phyloP scores from a whole-genome alignment of 2,113 vertebrate species.

The Fulica atra region DNA sequence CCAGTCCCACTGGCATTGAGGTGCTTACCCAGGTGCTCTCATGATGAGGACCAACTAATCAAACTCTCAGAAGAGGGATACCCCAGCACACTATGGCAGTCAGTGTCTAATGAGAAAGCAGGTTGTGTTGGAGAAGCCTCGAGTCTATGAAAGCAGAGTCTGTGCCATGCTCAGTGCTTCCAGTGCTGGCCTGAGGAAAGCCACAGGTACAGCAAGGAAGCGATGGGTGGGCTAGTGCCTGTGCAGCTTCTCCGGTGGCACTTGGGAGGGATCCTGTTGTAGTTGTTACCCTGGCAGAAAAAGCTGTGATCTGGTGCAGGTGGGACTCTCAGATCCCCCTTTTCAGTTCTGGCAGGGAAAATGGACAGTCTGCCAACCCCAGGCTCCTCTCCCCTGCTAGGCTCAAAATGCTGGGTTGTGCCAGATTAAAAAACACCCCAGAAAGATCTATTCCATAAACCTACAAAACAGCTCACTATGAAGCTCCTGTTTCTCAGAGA shows the following conservation, averaged over 20 bases:
- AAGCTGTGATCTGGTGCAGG: neutral
- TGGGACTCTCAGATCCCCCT: neutral
- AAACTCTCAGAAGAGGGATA: neutral
- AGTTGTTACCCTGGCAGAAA: neutral
- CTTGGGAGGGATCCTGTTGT: neutral
- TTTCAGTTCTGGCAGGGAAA: neutral
- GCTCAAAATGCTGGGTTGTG: neutral
- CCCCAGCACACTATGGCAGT: neutral
- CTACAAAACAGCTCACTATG: neutral
- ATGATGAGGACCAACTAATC: neutral
- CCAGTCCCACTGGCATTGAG: neutral
- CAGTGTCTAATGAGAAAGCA: neutral
- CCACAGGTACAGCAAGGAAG: rapidly evolving
- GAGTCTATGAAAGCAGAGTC: neutral
- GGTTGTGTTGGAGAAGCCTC: neutral
- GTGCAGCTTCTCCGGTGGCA: neutral
- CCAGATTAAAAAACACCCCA: neutral
- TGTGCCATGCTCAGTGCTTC: neutral
- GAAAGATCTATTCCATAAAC: neutral
- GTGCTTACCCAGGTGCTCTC: neutral
- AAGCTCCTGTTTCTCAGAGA: neutral
- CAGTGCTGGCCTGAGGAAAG: neutral
- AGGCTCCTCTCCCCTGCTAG: neutral
- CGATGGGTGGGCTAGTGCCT: neutral
- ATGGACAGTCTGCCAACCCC: neutral